A percentile compares a stretch with the other conserved stretches of the same genome.
These are phyloP conservation scores for Chrysocyon brachyurus DNA, from an alignment of 2,797 vertebrate genomes.

Conservation along the genomic window DNA sequence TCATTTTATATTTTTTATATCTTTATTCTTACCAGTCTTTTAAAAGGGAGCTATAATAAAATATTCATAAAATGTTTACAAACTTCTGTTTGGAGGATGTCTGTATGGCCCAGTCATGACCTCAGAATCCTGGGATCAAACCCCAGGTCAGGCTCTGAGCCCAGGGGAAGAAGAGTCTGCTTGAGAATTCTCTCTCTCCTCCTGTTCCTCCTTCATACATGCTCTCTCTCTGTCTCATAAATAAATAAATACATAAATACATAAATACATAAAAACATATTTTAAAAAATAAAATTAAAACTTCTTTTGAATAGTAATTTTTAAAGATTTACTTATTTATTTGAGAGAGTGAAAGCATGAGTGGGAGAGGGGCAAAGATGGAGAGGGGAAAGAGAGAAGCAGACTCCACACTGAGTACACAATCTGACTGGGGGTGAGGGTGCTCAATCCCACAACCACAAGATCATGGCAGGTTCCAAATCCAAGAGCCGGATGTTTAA, in stretches of 20 bases:
- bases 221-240: too few species aligned
- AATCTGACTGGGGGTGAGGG: too few species aligned
- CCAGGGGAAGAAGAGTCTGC: too few species aligned
- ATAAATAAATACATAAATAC: too few species aligned
- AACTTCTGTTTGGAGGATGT: background rate
- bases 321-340: background rate
- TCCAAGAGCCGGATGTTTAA: background rate
- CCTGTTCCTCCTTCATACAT: too few species aligned
- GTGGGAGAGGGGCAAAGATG: background rate
- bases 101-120: too few species aligned
- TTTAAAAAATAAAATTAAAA: background rate
- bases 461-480: background rate
- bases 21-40: background rate
- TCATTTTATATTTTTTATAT: background rate
- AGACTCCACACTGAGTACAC: background rate
- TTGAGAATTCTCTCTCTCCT: too few species aligned
- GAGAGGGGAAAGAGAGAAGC: background rate
- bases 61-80: background rate
- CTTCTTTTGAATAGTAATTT: background rate
- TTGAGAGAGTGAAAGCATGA: background rate
- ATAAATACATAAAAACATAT: too few species aligned
- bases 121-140: too few species aligned
- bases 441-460: background rate
- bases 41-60: background rate
- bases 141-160: too few species aligned